Base-by-base conservation (phyloP, 2,888 invertebrate genomes). In the Conus canariensis region DNA sequence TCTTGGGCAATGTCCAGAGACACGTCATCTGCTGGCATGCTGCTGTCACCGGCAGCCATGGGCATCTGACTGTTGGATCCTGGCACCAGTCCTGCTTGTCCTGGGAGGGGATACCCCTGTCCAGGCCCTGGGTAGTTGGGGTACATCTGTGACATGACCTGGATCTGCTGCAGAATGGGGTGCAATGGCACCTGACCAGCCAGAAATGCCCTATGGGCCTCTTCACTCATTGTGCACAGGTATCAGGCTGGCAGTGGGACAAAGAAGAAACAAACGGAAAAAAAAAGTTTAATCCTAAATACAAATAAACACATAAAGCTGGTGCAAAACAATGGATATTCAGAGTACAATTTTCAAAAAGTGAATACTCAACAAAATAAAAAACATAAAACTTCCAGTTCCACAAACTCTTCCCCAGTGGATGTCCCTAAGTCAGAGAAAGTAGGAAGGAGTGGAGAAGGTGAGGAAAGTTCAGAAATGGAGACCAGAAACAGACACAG, bases 1-100 rank as follows among this genome's bases (percentile, higher is more conserved):
- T 95, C 95, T 86, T 95, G 93, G 14, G 94, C 94, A 90, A 95
- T 92, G 87, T 92, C 92, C 4, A 93, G 94, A 25, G 94, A 88
- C 58, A 95, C 95, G 87, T 94, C 95, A 59, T 89, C 89, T 25
- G 85, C 8, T 0, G 74, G 64, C 10, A 67, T 0, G 14, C 16
- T 56, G 59, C 6, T 70, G 45, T 22, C 12, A 58, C 30, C 64
- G 8, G 88, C 67, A 25, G 88, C 70, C 19, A 19, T 45, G 12
- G 16, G 16, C 16, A 5, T 64, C 64, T 5, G 16, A 16, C 16
- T 64, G 64, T 16, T 64, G 25, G 67, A 59, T 9, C 25, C 74
- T 56, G 85, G 19, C 16, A 74, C 14, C 59, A 64, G 85, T 19
- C 45, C 60, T 8, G 30, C 86, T 25, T 70, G 64, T n/a, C 88